Evolutionary conservation across 2,113 vertebrate species (phyloP), one percentile per base, ranked within the genome.

Genomic region (Chlamydotis undulata): DNA sequence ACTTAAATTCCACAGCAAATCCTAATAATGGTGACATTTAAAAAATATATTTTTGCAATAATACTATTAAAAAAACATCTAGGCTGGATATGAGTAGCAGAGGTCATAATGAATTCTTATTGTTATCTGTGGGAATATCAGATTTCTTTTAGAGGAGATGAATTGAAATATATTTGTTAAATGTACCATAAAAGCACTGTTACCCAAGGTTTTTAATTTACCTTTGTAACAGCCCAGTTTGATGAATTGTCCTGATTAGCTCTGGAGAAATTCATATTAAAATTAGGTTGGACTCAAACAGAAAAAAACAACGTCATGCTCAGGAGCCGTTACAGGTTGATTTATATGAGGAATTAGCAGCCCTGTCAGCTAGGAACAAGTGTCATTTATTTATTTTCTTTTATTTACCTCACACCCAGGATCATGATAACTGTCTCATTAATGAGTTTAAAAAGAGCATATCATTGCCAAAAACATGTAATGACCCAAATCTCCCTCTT

Each of bases 121-220:
- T 82, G 37, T 81, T 83, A 70, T 85, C 50, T 65, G 21, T 85
- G 35, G 64, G 45, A 88, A 86, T 83, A 86, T 33, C 56, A 61
- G 67, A 52, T 94, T 94, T 92, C 26, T 85, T 92, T 77, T 68
- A 73, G 57, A 56, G 60, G 52, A 92, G 25, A 45, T 65, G 74
- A 94, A 78, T 50, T 87, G 80, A 77, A 95, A 91, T 83, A 41
- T n/a, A 76, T 92, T 92, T 95, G 87, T 90, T 96, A 94, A 95
- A 96, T 96, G 83, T 95, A 78, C 56, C 83, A 76, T 96, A 87
- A 92, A 95, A 87, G 10, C 49, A 45, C 25, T 52, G 43, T 90
- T 93, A 83, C 31, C 56, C 29, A 82, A 52, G 68, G 31, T 33
- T 87, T 92, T 94, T 88, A 59, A 81, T 95, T 95, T 94, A 80